Conservation (phyloP, 2,797 vertebrate genomes). For the Myotis planiceps region DNA sequence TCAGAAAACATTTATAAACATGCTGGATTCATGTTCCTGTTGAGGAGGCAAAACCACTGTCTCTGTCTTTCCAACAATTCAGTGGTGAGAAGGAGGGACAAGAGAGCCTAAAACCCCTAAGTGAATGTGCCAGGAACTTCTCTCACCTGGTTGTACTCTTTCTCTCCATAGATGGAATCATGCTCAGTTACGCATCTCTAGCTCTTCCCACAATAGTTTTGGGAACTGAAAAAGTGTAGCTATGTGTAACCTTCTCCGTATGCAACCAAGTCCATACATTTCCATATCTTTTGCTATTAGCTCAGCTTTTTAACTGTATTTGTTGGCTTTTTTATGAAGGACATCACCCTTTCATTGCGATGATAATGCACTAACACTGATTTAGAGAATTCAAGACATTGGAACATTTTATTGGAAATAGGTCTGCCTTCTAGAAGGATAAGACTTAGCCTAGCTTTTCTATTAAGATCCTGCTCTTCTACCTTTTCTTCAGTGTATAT, state of each 20-base stretch:
- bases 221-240: not conserved
- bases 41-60: not conserved
- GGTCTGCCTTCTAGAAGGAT: not conserved
- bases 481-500: not conserved
- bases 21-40: not conserved
- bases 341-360: not conserved
- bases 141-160: not conserved
- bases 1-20: not conserved
- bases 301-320: not conserved
- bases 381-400: not conserved
- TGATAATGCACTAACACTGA: not conserved
- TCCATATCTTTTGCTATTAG: not conserved
- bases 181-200: not conserved
- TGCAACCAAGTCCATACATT: not conserved
- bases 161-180: not conserved
- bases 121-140: not conserved
- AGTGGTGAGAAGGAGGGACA: not conserved
- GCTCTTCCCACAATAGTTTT: not conserved
- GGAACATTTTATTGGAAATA: not conserved
- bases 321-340: not conserved
- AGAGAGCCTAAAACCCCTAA: not conserved
- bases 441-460: not conserved
- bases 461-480: not conserved
- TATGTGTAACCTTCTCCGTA: not conserved
- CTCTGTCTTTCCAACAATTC: not conserved